Conservation (phyloP, 2,113 vertebrate genomes). For the Tautogolabrus adspersus region DNA sequence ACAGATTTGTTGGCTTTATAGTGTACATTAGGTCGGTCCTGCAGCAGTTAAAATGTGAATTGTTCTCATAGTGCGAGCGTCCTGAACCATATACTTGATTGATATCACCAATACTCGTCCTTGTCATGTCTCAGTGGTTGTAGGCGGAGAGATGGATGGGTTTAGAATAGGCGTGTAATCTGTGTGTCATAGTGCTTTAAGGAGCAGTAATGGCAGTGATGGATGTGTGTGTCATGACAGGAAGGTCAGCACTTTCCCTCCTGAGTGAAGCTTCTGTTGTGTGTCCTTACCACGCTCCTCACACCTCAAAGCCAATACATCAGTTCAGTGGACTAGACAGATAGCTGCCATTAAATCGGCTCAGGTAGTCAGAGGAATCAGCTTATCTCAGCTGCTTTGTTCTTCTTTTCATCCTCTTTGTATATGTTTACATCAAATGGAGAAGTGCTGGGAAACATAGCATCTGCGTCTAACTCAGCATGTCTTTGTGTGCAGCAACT, state of each 20-base stretch:
- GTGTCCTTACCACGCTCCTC: conserved; percentile 8
- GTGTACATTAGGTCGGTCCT: background rate
- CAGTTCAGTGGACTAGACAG: conserved; percentile 6
- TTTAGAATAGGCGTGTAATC: conserved; percentile 40
- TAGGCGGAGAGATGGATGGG: conserved; percentile 46
- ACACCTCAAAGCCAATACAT: conserved; percentile 1
- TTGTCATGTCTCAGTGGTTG: conserved; percentile 18
- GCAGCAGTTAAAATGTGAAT: conserved; percentile 10
- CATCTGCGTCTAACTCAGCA: background rate
- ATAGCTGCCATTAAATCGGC: background rate
- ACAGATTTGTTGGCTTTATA: background rate
- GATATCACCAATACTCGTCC: conserved; percentile 19
- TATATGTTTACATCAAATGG: conserved; percentile 11
- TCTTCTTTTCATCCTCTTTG: background rate
- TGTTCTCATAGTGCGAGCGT: conserved; percentile 5
- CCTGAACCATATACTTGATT: conserved; percentile 14
- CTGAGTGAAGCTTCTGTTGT: conserved; percentile 1
- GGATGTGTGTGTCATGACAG: conserved; percentile 30
- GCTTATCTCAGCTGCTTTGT: conserved; percentile 16
- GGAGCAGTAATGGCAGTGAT: conserved; percentile 38
- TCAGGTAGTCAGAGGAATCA: background rate
- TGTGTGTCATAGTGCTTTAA: conserved; percentile 33
- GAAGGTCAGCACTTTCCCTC: conserved; percentile 43
- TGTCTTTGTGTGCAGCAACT: background rate
- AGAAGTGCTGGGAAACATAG: background rate